Percentiles rank a stretch among this genome's conserved stretches.
Conservation (phyloP, 1,140 invertebrate genomes). For the Dysdera silvatica region DNA sequence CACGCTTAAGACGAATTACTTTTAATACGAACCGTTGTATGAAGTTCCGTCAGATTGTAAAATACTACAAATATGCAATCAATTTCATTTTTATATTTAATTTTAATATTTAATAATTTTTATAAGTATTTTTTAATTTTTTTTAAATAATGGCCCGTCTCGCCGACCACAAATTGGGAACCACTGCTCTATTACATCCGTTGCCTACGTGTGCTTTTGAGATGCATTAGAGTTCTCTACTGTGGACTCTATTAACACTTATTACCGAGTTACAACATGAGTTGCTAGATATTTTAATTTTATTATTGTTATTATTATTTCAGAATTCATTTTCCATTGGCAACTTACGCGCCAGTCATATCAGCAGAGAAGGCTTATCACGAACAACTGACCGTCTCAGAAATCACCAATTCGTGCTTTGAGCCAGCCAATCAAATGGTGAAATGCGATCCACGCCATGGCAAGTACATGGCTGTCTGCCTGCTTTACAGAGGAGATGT, state of each 20-base stretch:
- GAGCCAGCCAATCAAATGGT: constrained; percentile 32
- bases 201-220: too few relatives aligned
- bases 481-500: constrained; percentile 69
- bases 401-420: constrained; percentile 59
- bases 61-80: too few relatives aligned
- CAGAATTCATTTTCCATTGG: constrained; percentile 56
- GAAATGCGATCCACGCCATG: constrained; percentile 29
- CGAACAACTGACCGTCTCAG: constrained; percentile 65
- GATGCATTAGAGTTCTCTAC: background rate
- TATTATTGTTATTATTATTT: background rate
- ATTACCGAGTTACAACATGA: background rate
- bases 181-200: too few relatives aligned
- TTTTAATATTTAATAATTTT: too few relatives aligned
- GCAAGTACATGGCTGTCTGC: constrained; percentile 68
- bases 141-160: too few relatives aligned
- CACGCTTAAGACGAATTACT: too few relatives aligned
- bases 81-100: too few relatives aligned
- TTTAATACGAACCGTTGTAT: too few relatives aligned
- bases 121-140: too few relatives aligned
- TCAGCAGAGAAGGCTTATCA: constrained; percentile 77
- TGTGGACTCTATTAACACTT: background rate
- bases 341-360: constrained; percentile 75
- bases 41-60: too few relatives aligned
- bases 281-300: background rate
- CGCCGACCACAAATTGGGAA: too few relatives aligned